These are phyloP conservation scores for Triplophysa dalaica DNA, from an alignment of 2,113 vertebrate genomes.

Conservation along the genomic window DNA sequence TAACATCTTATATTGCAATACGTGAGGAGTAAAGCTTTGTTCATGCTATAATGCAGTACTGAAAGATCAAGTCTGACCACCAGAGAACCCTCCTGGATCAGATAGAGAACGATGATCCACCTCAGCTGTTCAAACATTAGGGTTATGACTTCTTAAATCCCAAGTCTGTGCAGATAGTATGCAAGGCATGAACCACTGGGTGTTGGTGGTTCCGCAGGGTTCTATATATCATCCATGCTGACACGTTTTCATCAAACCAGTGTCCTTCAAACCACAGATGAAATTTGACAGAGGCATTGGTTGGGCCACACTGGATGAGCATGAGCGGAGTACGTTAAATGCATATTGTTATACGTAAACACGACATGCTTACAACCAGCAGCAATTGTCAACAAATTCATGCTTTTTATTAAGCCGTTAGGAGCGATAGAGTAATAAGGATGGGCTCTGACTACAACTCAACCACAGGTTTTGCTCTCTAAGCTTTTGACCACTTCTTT, in stretches of 20 bases:
- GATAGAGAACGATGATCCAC: not conserved
- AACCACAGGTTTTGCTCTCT: not conserved
- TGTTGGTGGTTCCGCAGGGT: not conserved
- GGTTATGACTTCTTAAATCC: not conserved
- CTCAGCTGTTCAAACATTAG: constrained; percentile 6
- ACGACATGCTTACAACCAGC: constrained; percentile 28
- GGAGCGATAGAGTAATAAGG: constrained; percentile 12
- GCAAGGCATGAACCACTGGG: not conserved
- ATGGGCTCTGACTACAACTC: not conserved
- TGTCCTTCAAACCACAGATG: constrained; percentile 38
- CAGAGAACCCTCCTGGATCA: not conserved
- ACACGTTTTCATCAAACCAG: constrained; percentile 15
- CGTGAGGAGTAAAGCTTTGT: not conserved
- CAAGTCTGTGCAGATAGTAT: not conserved
- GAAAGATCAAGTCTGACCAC: not conserved
- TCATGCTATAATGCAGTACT: not conserved
- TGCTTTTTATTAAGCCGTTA: constrained; percentile 33
- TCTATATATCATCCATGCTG: not conserved
- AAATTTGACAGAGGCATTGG: constrained; percentile 53
- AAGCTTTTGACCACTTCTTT: not conserved
- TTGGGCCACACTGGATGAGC: not conserved
- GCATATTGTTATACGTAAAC: constrained; percentile 45
- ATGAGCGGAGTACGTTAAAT: constrained; percentile 15
- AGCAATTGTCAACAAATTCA: constrained; percentile 42
- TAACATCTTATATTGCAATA: constrained; percentile 11